These are phyloP conservation scores for Scaeva pyrastri DNA, from an alignment of 2,888 invertebrate species.

Conservation along the genomic window DNA sequence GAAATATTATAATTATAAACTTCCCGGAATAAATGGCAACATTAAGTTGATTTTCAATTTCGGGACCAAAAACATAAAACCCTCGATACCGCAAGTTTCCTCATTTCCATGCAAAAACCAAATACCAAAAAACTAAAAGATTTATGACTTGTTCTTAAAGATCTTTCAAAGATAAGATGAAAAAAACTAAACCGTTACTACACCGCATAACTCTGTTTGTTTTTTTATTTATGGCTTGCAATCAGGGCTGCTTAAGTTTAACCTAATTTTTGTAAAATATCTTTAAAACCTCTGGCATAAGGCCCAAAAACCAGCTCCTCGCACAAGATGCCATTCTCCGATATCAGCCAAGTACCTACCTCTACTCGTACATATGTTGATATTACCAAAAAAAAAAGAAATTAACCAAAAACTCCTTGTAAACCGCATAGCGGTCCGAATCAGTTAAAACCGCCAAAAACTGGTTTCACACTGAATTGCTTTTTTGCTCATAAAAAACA, in stretches of 20 bases:
- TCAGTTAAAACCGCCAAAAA: slow-evolving; percentile 56
- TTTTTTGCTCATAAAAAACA: slow-evolving; percentile 13
- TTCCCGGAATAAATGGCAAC: no score
- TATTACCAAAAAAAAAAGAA: slow-evolving; percentile 33
- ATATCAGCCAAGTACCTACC: not conserved
- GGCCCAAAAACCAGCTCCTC: slow-evolving; percentile 30
- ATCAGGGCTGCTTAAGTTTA: slow-evolving; percentile 10
- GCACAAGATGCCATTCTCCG: slow-evolving; percentile 18
- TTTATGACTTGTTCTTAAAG: slow-evolving; percentile 1
- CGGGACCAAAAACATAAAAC: not conserved
- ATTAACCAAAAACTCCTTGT: slow-evolving; percentile 55
- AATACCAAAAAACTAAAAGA: slow-evolving; percentile 6
- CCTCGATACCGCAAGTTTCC: not conserved
- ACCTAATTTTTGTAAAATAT: slow-evolving; percentile 16
- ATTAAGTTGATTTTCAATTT: no score
- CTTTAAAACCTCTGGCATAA: slow-evolving; percentile 8
- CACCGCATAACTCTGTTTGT: not conserved
- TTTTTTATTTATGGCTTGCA: not conserved
- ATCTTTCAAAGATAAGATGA: not conserved
- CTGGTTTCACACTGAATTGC: slow-evolving; percentile 52
- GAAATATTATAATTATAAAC: no score
- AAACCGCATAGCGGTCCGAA: slow-evolving; percentile 22
- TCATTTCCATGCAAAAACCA: not conserved
- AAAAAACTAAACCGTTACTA: not conserved
- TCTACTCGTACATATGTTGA: not conserved